Conservation (phyloP, 2,888 invertebrate species). For the Nowickia ferox region DNA sequence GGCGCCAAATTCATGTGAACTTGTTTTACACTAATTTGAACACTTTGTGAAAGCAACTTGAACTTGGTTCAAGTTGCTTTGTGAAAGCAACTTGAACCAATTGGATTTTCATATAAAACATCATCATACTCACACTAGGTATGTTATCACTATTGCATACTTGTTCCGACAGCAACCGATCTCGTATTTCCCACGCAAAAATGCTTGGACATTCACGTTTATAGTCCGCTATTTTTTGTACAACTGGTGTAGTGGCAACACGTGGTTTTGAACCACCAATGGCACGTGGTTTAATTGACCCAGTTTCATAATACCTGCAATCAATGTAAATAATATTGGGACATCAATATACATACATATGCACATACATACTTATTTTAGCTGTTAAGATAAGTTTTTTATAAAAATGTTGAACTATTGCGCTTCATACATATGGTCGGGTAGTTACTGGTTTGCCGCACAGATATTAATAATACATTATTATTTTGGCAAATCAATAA, state of each 20-base stretch:
- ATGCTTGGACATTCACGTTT: conserved; percentile 98
- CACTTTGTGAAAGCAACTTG: not conserved
- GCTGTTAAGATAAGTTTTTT: no score
- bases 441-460: no score
- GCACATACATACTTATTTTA: not conserved
- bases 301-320: conserved; percentile 97
- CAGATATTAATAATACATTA: no score
- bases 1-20: not conserved
- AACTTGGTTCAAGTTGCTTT: no score
- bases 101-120: not conserved
- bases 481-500: no score
- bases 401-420: no score
- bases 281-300: conserved; percentile 97
- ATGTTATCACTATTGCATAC: conserved; percentile 99
- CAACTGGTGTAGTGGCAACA: conserved; percentile 96
- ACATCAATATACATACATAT: not conserved
- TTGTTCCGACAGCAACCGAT: conserved; percentile 95
- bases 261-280: conserved; percentile 98
- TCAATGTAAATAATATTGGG: conserved; percentile 11
- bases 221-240: conserved; percentile 97
- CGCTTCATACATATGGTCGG: no score
- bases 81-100: not conserved
- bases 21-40: not conserved
- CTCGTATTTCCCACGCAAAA: conserved; percentile 99
- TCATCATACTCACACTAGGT: conserved; percentile 93